Evolutionary conservation across 1,140 invertebrate species (phyloP).

Genomic region (Zophobas morio): DNA sequence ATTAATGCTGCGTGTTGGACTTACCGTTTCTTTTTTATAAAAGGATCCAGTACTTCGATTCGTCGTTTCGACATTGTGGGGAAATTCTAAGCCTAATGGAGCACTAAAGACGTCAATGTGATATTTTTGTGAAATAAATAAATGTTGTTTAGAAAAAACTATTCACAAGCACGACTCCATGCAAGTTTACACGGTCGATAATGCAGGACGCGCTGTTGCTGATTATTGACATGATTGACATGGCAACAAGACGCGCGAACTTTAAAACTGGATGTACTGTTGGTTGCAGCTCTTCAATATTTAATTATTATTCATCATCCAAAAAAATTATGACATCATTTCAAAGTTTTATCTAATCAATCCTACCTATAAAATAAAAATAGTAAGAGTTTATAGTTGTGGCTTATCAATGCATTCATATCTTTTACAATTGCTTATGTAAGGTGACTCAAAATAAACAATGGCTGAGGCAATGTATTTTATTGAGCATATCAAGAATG

Average conservation of each 20-base stretch:
- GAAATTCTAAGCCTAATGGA: constrained; percentile 8
- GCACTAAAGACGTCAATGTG: not conserved
- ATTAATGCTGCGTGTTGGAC: constrained; percentile 59
- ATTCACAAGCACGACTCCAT: constrained; percentile 23
- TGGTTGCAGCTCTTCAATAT: no score
- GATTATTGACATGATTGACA: constrained; percentile 4
- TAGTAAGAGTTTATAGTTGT: no score
- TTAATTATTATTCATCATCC: no score
- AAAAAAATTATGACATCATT: no score
- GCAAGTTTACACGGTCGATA: constrained; percentile 21
- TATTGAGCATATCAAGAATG: no score
- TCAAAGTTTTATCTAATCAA: no score
- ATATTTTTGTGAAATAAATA: constrained; percentile 33
- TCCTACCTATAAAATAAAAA: no score
- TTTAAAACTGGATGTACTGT: not conserved
- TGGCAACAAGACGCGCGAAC: not conserved
- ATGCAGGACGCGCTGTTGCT: not conserved
- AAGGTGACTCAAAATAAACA: no score
- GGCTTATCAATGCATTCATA: no score
- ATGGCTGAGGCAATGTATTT: no score
- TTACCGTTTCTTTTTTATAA: constrained; percentile 83
- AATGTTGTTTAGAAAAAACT: constrained; percentile 4
- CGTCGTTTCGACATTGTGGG: constrained; percentile 83
- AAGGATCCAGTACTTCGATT: constrained; percentile 87
- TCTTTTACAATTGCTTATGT: no score